Evolutionary conservation across 37 sponge, comb jelly and placozoan species (phyloP), one percentile per base, ranked within the genome.

Genomic region (Petrosia ficiformis): DNA sequence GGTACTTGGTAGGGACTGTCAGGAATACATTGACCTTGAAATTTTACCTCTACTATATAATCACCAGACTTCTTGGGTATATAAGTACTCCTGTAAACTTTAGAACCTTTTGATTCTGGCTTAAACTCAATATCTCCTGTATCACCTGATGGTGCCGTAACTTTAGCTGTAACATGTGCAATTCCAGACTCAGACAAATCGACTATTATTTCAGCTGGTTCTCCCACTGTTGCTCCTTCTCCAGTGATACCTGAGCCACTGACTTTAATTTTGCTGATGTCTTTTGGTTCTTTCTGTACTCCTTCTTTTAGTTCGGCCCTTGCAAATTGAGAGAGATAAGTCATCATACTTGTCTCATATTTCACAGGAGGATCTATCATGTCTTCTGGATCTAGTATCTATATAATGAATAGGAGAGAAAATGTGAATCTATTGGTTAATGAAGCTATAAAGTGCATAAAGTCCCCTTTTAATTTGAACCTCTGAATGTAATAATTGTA

Each of bases 261-360:
- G 3, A 73, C 87, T 54, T 57, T 39, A 16, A 86, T 81, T 44
- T 90, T 89, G 26, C 68, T 73, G 2, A 89, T 86, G 43, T 88
- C 83, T 52, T 8, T 48, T 8, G 54, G 14, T 48, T 14, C 54
- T 19, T 91, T 60, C 5, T 90, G 95, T 21, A 92, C 94, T 16
- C 95, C 92, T 38, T 79, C 82, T 75, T 97, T 97, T 26, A 91
- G 87, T 35, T 89, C 70, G 16, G 98, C 98, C 4, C 94, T 87
- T 34, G 92, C 81, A 69, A 95, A 98, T 64, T 90, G 74, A 16
- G 99, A 98, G 35, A 98, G 86, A 70, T 98, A 98, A 28, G 99
- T 95, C 96, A 98, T 95, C 94, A 98, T 87, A 48, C 94, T 93
- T 65, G 93, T 83, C 77, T 98, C 99, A 76, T 98, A n/a, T n/a